Base-by-base conservation (phyloP, 2,113 vertebrate species). In the Bufo bufo region DNA sequence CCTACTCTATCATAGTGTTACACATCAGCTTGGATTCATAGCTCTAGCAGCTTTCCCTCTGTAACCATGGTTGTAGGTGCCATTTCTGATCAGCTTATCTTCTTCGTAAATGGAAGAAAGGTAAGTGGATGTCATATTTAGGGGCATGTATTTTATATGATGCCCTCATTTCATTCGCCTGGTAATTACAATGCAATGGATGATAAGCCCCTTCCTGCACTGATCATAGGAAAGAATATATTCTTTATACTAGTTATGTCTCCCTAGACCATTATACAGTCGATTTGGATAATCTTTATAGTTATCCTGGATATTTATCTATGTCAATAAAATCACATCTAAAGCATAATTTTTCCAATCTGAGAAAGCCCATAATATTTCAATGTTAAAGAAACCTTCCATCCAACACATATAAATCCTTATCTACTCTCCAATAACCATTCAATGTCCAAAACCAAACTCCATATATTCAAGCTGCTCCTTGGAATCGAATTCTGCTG, bases 61-160 rank as follows among this genome's bases (percentile, higher is more conserved):
- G 54, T 19, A n/a, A 12, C 0, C 10, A 89, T 7, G 49, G 79
- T 52, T 69, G 63, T 1, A 23, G 69, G 72, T 23, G 56, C 82
- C 45, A 75, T 74, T 52, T 85, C 84, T 17, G 85, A 89, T 87
- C 58, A 86, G 16, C 59, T 89, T 89, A 33, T 87, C 78, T 91
- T 90, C 77, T 91, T 89, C 85, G 86, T 89, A 78, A 90, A 90
- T 77, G 84, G 85, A 75, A 91, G 72, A 83, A 89, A 90, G 52
- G 82, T 89, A 90, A 90, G 87, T 79, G 19, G 23, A 50, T 66
- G 20, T 10, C 17, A 33, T n/a, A 52, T 20, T n/a, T n/a, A 13
- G 49, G 6, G 19, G 58, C 16, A 16, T 11, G 3, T 20, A n/a
- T 54, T 84, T n/a, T 5, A 66, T 50, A 50, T 8, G 17, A n/a